phyloP scores from a whole-genome alignment of 2,797 vertebrate genomes.

The Helicolenus hilgendorfi region DNA sequence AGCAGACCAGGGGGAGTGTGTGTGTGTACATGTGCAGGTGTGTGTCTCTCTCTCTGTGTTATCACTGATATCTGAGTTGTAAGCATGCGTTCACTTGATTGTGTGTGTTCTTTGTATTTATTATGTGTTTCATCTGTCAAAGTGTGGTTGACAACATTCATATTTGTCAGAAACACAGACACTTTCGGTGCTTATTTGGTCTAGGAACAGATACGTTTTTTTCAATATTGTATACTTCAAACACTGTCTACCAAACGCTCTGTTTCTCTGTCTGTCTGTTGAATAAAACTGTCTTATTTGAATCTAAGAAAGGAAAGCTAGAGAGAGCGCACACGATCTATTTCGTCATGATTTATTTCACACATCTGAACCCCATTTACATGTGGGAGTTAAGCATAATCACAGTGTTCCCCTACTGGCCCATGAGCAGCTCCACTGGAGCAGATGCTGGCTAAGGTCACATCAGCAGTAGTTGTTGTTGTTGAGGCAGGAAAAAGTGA shows the following conservation, averaged over 20 bases:
- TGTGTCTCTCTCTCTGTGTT: neutral
- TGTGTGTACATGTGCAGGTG: neutral
- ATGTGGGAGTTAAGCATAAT: neutral
- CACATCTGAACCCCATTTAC: neutral
- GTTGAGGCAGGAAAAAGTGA: neutral
- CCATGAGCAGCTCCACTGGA: neutral
- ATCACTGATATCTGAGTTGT: slow-evolving; percentile 13
- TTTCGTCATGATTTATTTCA: neutral
- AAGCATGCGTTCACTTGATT: slow-evolving; percentile 38
- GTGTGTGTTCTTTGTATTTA: slow-evolving; percentile 18
- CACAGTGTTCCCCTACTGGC: neutral
- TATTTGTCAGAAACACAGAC: slow-evolving; percentile 60
- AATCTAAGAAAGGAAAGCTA: neutral
- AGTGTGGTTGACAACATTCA: slow-evolving; percentile 42
- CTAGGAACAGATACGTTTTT: slow-evolving; percentile 10
- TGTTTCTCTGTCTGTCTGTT: neutral
- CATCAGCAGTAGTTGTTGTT: neutral
- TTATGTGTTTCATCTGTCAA: slow-evolving; percentile 32
- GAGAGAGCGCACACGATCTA: neutral
- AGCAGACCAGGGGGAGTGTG: slow-evolving; percentile 14
- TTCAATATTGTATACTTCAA: slow-evolving; percentile 30
- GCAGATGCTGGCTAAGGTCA: neutral
- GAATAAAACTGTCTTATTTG: neutral
- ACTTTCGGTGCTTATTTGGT: neutral
- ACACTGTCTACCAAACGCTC: neutral